phyloP scores from a whole-genome alignment of 2,113 vertebrate species.

The Megaceryle torquata region DNA sequence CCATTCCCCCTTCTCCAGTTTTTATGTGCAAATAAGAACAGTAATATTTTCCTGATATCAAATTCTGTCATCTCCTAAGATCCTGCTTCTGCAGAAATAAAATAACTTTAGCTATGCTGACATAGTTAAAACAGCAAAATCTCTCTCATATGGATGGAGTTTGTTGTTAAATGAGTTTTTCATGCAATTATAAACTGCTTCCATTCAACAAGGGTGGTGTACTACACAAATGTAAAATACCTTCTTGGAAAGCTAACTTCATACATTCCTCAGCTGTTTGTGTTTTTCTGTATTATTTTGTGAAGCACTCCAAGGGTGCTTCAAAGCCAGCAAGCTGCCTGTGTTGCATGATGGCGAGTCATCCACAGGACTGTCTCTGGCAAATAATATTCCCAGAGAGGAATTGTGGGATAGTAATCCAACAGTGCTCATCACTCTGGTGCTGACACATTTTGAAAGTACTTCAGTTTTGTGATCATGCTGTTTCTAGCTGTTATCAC shows the following conservation, averaged over 20 bases:
- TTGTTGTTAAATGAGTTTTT: not conserved
- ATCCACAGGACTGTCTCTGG: not conserved
- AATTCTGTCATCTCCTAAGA: not conserved
- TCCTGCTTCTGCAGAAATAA: not conserved
- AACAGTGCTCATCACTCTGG: not conserved
- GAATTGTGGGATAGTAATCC: not conserved
- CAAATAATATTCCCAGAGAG: not conserved
- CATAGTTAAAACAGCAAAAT: not conserved
- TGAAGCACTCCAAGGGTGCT: not conserved
- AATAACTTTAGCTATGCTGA: not conserved
- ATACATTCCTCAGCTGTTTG: not conserved
- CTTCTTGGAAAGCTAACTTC: not conserved
- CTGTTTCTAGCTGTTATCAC: not conserved
- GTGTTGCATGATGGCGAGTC: not conserved
- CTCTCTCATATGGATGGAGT: not conserved
- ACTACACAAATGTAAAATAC: not conserved
- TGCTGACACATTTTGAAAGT: not conserved
- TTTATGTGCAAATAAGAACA: not conserved
- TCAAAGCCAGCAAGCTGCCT: not conserved
- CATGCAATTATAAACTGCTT: not conserved
- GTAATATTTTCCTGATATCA: not conserved
- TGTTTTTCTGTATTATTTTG: not conserved
- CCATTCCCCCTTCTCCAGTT: not conserved
- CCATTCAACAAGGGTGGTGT: not conserved
- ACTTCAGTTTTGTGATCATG: not conserved